phyloP scores from a whole-genome alignment of 2,113 vertebrate species.

The Tichodroma muraria region DNA sequence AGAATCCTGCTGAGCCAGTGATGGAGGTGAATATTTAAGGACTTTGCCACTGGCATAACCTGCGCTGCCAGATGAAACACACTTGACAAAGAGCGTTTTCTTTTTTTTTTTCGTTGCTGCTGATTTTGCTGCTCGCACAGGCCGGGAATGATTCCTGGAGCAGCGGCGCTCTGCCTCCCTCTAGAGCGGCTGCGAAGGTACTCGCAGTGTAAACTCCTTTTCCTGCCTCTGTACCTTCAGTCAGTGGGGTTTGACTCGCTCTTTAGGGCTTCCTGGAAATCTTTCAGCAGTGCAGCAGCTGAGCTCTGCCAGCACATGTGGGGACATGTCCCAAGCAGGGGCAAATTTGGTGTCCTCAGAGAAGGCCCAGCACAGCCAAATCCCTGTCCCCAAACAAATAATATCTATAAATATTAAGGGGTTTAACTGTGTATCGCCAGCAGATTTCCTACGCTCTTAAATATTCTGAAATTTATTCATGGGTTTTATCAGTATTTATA shows the following conservation, averaged over 20 bases:
- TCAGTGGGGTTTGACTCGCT: rapidly evolving
- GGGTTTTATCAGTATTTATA: rapidly evolving
- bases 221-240: background rate
- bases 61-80: slow-evolving; percentile 26
- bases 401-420: rapidly evolving
- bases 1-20: slow-evolving; percentile 31
- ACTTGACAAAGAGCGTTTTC: background rate
- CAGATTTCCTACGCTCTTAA: background rate
- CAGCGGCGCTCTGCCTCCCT: slow-evolving; percentile 62
- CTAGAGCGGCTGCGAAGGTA: slow-evolving; percentile 9
- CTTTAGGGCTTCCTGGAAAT: background rate
- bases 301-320: background rate
- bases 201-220: background rate
- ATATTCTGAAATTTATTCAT: background rate
- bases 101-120: background rate
- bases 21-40: slow-evolving; percentile 43
- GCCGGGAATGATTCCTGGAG: background rate
- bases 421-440: background rate
- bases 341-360: background rate
- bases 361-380: background rate
- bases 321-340: background rate
- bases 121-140: background rate
- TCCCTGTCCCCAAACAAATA: background rate
- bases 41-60: slow-evolving; percentile 20
- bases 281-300: background rate